Evolutionary conservation across 2,888 invertebrate genomes (phyloP), one percentile per base, ranked within the genome.

Genomic region (Venusia cambrica): DNA sequence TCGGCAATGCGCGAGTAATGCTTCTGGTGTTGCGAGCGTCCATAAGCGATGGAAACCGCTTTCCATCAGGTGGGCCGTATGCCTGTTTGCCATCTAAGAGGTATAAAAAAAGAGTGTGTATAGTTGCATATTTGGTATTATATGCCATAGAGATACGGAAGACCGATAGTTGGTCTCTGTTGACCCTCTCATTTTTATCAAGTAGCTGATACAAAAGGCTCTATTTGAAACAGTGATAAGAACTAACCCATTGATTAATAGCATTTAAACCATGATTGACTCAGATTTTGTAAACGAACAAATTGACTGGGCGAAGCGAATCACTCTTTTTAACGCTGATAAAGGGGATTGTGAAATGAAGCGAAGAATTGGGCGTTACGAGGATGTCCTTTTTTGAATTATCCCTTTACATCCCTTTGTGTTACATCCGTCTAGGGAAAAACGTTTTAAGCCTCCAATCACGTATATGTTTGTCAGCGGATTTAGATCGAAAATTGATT

Each of bases 291-390:
- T 34, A 33, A 53, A 52, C 29, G 41, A 54, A 50, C 45, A 60
- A 58, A 57, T 57, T 53, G 51, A 54, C 45, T 51, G 50, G 51
- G 50, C 45, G 48, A 46, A 44, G 51, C 43, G 51, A 57, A 62
- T 58, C 49, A 58, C 51, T 58, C 54, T 48, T 57, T 54, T 50
- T 46, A 54, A 51, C 48, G 41, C 43, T 33, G 43, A 41, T 51
- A 36, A 46, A 47, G 41, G 41, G 50, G 32, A 38, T 42, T 18
- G 36, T 40, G 48, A 57, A 60, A 62, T 60, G 54, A 54, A 54
- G 52, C 61, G 51, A 38, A 41, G 56, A 51, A 60, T 58, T 57
- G 56, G 50, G 40, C 54, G 44, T 53, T 48, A 45, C 42, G 38
- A 49, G 52, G 43, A 48, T 53, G 54, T 54, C 45, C 51, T 49